Evolutionary conservation across 2,888 invertebrate genomes (phyloP), one percentile per base, ranked within the genome.

Genomic region (Drosophila subquinaria): DNA sequence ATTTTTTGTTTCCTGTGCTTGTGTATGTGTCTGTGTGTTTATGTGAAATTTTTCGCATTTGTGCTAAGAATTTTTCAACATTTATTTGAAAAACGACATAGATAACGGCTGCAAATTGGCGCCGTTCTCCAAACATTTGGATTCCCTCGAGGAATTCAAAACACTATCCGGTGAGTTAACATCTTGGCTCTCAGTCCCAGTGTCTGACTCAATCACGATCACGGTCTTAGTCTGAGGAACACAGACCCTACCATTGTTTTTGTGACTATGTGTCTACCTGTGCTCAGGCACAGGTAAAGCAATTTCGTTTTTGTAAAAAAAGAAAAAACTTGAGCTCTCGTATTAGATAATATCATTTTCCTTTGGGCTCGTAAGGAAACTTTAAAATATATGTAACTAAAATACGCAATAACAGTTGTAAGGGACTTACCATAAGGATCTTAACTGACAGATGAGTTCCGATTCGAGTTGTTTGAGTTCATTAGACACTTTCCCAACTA

Each of bases 61-160:
- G 40, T 62, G 43, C 48, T 38, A 43, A 13, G n/a, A 40, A 40
- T 30, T 17, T 51, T 30, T 69, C 90, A 90, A 87, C 40, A 90
- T 90, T 90, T 91, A 84, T 76, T 74, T 90, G 33, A 88, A 86
- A 83, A 76, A 79, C 70, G 71, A 76, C 57, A 66, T 60, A 51
- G 72, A 81, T 33, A 80, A 88, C 91, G 88, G 92, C 91, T 81
- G 82, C 88, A 91, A 88, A 77, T 89, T 91, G 91, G 91, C 91
- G 90, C 91, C 91, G 81, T 87, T 92, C 81, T 90, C 91, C 52
- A 91, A 90, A 61, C 90, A 91, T 75, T 81, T 91, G 86, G 91
- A 91, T 90, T 92, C 91, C 79, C 90, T 92, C n/a, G 91, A 91
- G 91, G 91, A 91, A 79, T 91, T 91, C 61, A 86, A 88, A 64